Percentiles rank a stretch among this genome's conserved stretches.
Conservation (phyloP, 2,113 vertebrate species). For the Orientallactaga bullata region DNA sequence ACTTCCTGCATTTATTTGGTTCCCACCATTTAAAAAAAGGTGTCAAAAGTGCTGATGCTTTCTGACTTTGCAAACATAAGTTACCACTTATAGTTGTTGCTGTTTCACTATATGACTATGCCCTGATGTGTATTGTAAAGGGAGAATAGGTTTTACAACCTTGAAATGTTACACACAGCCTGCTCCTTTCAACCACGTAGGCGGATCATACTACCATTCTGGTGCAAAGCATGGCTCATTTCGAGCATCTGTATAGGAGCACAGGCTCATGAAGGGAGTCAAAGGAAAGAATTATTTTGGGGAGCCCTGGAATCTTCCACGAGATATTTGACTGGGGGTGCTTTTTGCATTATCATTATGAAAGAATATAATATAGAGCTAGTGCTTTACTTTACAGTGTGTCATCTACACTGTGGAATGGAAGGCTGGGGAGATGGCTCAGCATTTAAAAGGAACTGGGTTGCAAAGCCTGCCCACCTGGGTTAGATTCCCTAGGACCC, state of each 20-base stretch:
- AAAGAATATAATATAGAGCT: slow-evolving; percentile 20
- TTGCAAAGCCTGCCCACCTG: too few species aligned
- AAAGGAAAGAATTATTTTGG: neutral
- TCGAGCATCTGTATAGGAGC: neutral
- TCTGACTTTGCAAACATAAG: slow-evolving; percentile 56
- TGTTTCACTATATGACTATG: slow-evolving; percentile 22
- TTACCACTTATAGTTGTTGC: neutral
- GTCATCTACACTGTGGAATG: neutral
- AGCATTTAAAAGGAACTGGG: too few species aligned
- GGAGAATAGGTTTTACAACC: neutral
- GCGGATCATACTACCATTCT: neutral
- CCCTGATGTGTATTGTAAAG: slow-evolving; percentile 56
- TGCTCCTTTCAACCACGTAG: slow-evolving; percentile 10
- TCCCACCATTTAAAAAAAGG: slow-evolving; percentile 71
- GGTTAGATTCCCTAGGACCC: too few species aligned
- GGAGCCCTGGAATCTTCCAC: neutral
- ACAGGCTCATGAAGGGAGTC: neutral
- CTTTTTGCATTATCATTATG: neutral
- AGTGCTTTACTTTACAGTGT: neutral
- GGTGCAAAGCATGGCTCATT: neutral
- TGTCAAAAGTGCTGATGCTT: slow-evolving; percentile 72
- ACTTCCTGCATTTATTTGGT: slow-evolving; percentile 82
- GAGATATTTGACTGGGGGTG: neutral
- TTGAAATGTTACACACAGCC: neutral
- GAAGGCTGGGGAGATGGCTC: too few species aligned